These are phyloP conservation scores for Monomorium pharaonis DNA, from an alignment of 1,140 invertebrate genomes.

Conservation along the genomic window DNA sequence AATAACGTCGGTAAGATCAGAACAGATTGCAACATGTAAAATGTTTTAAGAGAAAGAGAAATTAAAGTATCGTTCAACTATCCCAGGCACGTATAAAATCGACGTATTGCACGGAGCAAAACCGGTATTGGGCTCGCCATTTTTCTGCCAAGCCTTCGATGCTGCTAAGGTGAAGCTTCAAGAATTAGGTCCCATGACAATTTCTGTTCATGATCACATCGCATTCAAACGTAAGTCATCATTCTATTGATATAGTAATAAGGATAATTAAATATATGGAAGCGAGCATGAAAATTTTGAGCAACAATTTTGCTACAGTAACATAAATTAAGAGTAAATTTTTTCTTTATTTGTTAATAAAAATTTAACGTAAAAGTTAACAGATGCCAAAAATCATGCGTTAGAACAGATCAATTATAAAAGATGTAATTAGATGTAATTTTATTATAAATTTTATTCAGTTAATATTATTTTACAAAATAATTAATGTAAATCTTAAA, in stretches of 20 bases:
- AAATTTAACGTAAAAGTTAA: neutral
- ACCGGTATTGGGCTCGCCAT: slow-evolving; percentile 97
- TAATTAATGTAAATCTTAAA: neutral
- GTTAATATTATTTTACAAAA: slow-evolving; percentile 10
- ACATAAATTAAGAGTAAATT: neutral
- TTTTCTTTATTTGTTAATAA: neutral
- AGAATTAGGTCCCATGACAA: slow-evolving; percentile 91
- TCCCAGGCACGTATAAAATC: slow-evolving; percentile 90
- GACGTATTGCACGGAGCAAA: slow-evolving; percentile 97
- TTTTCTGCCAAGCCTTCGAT: slow-evolving; percentile 97
- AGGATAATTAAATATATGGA: neutral
- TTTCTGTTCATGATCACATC: slow-evolving; percentile 93
- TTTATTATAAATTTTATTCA: neutral
- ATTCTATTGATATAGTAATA: neutral
- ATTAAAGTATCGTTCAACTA: slow-evolving; percentile 44
- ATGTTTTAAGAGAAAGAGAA: neutral
- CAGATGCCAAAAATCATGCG: neutral
- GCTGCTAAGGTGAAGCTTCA: slow-evolving; percentile 91
- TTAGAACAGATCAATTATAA: neutral
- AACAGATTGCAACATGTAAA: neutral
- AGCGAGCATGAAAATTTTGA: neutral
- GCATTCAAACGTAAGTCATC: slow-evolving; percentile 90
- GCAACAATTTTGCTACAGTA: neutral
- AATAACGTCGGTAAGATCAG: slow-evolving; percentile 86
- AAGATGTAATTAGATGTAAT: neutral